Conservation (phyloP, 2,113 vertebrate genomes). For the Astatotilapia flaviijosephi region DNA sequence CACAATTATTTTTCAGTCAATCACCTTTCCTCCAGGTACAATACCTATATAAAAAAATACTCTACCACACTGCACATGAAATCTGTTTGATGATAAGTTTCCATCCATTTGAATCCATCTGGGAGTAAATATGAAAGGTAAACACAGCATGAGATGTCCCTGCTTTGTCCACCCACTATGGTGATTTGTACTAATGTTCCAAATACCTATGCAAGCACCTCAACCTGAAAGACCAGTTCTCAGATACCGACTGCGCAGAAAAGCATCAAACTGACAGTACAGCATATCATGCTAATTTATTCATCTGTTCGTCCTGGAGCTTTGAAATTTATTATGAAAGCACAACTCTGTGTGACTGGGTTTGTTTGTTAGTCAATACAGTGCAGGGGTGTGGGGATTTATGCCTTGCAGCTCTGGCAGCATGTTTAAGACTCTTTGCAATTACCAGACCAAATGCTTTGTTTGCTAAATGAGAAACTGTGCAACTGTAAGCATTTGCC, state of each 20-base stretch:
- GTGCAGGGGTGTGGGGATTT: neutral
- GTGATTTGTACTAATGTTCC: neutral
- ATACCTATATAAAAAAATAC: neutral
- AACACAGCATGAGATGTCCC: neutral
- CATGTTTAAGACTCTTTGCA: neutral
- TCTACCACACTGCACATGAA: neutral
- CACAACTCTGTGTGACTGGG: neutral
- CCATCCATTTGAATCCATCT: neutral
- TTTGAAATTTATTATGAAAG: neutral
- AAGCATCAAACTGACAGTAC: neutral
- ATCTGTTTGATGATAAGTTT: neutral
- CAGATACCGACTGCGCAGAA: neutral
- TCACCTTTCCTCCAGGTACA: neutral
- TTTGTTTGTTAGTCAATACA: neutral
- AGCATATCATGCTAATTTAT: neutral
- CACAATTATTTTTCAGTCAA: neutral
- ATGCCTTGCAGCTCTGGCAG: neutral
- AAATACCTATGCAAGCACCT: neutral
- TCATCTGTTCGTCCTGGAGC: neutral
- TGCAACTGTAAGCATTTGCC: neutral
- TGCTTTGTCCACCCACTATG: neutral
- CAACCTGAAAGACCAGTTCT: neutral
- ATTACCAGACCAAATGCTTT: neutral
- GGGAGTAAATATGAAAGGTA: neutral
- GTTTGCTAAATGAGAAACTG: neutral